Base-by-base conservation (phyloP, 2,888 invertebrate genomes). In the Leptopilina drosophilae region DNA sequence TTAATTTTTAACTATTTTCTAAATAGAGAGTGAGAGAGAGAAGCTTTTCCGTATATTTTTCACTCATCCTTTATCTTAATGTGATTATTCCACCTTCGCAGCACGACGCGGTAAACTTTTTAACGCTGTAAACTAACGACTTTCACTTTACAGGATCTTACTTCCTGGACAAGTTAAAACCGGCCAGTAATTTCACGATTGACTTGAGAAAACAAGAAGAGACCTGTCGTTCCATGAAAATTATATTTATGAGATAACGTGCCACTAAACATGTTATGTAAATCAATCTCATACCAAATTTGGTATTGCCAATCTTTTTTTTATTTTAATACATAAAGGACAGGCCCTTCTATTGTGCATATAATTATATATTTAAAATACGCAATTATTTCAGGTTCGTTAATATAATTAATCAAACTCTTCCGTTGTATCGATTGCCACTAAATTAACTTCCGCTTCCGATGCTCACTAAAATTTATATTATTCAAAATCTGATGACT, bases 111-210 rank as follows among this genome's bases (percentile, higher is more conserved):
- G 26, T 1, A 49, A 33, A 33, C 33, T 11, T 49, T 14, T 69
- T 69, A 53, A 26, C 14, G 40, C 56, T 5, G 73, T 73, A 59
- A 73, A 56, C 85, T 83, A 87, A 86, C 87, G 86, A 89, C 90
- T 90, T 90, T 90, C 89, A 89, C 89, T 89, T 42, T 84, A 82
- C 76, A 81, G 81, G 79, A 84, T 82, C 82, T 85, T 81, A 84
- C 89, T 90, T 90, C 89, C 89, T 89, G 89, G 87, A 88, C 84
- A 85, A 76, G 84, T 82, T 80, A 82, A 33, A 49, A 80, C 81
- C 62, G 66, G 78, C 67, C 81, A 80, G 82, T 80, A 81, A 84
- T 86, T 85, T 81, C 83, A 84, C 82, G 85, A 87, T 84, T 82
- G 80, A 67, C 78, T 75, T 78, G 81, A 82, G 83, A 81, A 83